Evolutionary conservation across 2,888 invertebrate genomes (phyloP).

Genomic region (Bombylius discolor): DNA sequence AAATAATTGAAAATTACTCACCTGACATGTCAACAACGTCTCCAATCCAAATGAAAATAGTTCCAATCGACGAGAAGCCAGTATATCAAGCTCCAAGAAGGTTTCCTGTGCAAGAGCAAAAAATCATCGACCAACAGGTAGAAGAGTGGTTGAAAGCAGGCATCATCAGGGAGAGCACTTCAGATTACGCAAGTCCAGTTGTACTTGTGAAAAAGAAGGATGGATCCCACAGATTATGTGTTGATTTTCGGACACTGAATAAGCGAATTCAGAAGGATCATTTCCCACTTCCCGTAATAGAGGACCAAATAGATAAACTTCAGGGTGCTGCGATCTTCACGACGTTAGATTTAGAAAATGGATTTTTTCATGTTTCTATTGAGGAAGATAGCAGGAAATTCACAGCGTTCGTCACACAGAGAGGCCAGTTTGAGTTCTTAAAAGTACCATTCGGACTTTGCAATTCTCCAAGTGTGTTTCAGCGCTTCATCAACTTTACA

Average conservation of each 20-base stretch:
- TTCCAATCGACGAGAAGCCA: neutral
- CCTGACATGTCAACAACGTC: too few relatives aligned
- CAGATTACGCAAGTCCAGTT: constrained; percentile 10
- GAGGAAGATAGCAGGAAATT: constrained; percentile 16
- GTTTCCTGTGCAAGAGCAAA: neutral
- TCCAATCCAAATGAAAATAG: constrained; percentile 2
- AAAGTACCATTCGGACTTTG: too few relatives aligned
- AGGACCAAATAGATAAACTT: constrained; percentile 23
- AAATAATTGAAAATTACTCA: neutral
- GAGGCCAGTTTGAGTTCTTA: too few relatives aligned
- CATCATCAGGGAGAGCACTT: neutral
- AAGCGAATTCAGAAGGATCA: constrained; percentile 13
- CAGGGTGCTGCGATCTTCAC: constrained; percentile 21
- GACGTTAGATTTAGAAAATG: constrained; percentile 22
- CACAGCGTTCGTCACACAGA: too few relatives aligned
- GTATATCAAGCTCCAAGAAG: neutral
- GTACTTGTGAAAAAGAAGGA: neutral
- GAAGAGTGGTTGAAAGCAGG: neutral
- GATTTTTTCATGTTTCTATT: constrained; percentile 26
- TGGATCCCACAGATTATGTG: neutral
- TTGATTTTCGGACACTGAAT: neutral
- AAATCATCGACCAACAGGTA: neutral
- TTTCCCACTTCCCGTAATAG: constrained; percentile 20
- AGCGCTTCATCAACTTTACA: too few relatives aligned
- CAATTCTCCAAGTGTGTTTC: too few relatives aligned